These are phyloP conservation scores for Dendroctonus valens DNA, from an alignment of 1,140 invertebrate genomes.

Conservation along the genomic window DNA sequence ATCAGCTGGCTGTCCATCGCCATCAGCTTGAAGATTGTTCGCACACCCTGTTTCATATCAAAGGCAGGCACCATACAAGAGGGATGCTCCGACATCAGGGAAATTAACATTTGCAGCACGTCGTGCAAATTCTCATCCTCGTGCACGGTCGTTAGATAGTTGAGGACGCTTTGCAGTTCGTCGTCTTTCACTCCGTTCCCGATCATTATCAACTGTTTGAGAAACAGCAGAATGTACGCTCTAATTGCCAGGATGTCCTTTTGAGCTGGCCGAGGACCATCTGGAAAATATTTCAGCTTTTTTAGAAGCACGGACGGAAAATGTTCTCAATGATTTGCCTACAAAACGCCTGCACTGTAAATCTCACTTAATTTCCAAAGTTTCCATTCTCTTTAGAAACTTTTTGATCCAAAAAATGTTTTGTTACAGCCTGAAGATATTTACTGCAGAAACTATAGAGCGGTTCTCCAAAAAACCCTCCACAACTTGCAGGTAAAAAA, in stretches of 20 bases:
- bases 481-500: too few species aligned
- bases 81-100: conserved; percentile 96
- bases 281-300: conserved; percentile 56
- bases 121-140: conserved; percentile 99
- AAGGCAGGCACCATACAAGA: conserved; percentile 98
- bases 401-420: too few species aligned
- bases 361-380: not conserved
- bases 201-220: conserved; percentile 96
- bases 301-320: not conserved
- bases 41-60: conserved; percentile 93
- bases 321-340: too few species aligned
- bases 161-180: conserved; percentile 96
- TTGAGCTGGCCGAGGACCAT: conserved; percentile 88
- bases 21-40: conserved; percentile 95
- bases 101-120: conserved; percentile 95
- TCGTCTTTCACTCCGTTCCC: conserved; percentile 97
- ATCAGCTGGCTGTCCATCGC: conserved; percentile 94
- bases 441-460: too few species aligned
- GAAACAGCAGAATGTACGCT: conserved; percentile 91
- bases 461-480: too few species aligned
- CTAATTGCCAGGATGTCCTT: conserved; percentile 93
- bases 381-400: not conserved
- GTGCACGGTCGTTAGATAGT: conserved; percentile 96
- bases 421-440: too few species aligned
- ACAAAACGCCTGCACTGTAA: too few species aligned